Percentiles rank a stretch among this genome's conserved stretches.
Conservation (phyloP, 2,797 vertebrate genomes). For the Capromys pilorides region DNA sequence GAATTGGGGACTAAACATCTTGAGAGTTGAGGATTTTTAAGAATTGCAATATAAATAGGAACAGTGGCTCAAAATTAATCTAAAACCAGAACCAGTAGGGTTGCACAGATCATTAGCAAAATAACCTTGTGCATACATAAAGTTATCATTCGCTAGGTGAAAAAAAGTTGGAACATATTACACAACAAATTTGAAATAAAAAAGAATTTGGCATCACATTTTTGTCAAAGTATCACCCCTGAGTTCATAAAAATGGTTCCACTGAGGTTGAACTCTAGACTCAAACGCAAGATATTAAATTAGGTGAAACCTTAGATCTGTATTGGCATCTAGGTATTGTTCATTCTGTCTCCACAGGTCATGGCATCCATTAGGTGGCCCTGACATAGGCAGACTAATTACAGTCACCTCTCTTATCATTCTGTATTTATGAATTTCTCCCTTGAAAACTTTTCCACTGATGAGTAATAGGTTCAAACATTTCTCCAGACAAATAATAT, state of each 20-base stretch:
- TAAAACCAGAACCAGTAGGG: not conserved
- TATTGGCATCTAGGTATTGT: not conserved
- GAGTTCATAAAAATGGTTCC: not conserved
- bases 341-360: not conserved
- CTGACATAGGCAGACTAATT: not conserved
- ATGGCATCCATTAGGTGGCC: not conserved
- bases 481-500: not conserved
- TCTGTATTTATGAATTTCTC: not conserved
- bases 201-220: slow-evolving; percentile 26
- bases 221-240: not conserved
- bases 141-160: not conserved
- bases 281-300: not conserved
- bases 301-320: not conserved
- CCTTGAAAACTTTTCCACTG: not conserved
- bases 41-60: not conserved
- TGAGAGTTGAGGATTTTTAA: not conserved
- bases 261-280: not conserved
- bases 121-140: not conserved
- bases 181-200: slow-evolving; percentile 43
- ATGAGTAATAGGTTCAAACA: not conserved
- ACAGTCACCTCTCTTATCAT: not conserved
- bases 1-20: not conserved
- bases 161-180: slow-evolving; percentile 36
- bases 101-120: not conserved
- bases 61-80: not conserved